Evolutionary conservation across 2,113 vertebrate genomes (phyloP).

Genomic region (Pimephales promelas): DNA sequence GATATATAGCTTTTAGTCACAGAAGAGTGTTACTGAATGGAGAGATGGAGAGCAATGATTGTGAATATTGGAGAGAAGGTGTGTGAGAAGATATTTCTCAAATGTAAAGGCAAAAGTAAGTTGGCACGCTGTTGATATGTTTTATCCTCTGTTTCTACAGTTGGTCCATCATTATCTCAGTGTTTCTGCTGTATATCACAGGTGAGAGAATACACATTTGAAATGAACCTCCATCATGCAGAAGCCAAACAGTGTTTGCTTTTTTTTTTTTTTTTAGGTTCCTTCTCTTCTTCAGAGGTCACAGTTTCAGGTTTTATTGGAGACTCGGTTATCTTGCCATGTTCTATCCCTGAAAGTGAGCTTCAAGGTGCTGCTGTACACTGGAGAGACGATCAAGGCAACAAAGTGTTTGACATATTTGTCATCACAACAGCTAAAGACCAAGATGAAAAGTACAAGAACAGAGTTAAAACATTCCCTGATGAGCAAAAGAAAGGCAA

Average conservation of each 20-base stretch:
- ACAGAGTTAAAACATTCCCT: background rate
- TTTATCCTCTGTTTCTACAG: background rate
- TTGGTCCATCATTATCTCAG: background rate
- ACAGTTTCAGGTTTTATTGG: background rate
- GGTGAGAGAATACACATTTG: background rate
- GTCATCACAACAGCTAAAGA: accelerated
- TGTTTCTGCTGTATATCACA: background rate
- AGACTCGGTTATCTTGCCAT: background rate
- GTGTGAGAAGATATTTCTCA: background rate
- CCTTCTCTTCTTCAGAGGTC: background rate
- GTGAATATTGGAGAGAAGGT: background rate
- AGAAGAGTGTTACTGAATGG: too few relatives aligned
- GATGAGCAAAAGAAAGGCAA: background rate
- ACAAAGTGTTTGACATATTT: background rate
- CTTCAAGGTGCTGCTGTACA: background rate
- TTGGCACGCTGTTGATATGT: background rate
- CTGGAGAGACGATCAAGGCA: background rate
- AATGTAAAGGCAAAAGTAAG: background rate
- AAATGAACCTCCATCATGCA: background rate
- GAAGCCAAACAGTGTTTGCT: too few relatives aligned
- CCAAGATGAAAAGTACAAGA: background rate
- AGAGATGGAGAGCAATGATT: background rate
- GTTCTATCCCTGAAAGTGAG: background rate
- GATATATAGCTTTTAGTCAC: background rate
- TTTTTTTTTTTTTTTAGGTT: background rate